These are phyloP conservation scores for Bombus haemorrhoidalis DNA, from an alignment of 1,140 invertebrate genomes.

Conservation along the genomic window DNA sequence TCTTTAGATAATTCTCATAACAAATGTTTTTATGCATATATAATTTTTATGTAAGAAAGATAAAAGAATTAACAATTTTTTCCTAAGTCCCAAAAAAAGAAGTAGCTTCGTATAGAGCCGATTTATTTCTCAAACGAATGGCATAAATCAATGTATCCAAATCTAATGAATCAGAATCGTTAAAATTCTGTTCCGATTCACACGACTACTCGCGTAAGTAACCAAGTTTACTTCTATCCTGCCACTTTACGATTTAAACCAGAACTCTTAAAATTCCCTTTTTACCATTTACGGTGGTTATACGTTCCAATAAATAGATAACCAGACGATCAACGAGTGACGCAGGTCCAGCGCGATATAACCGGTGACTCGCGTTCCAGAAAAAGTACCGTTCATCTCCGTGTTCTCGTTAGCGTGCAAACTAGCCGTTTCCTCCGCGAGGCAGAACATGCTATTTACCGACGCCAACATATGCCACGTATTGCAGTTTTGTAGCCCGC, in stretches of 20 bases:
- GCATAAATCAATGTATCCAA: neutral
- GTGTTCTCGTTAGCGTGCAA: neutral
- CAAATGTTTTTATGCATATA: neutral
- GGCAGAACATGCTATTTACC: neutral
- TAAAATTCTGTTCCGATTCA: neutral
- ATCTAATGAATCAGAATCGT: neutral
- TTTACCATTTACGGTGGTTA: neutral
- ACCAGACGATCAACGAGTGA: neutral
- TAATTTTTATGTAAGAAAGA: neutral
- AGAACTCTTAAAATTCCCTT: neutral
- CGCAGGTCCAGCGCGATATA: neutral
- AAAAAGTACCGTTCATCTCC: constrained; percentile 11
- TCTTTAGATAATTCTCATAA: no score
- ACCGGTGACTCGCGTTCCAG: neutral
- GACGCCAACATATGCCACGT: neutral
- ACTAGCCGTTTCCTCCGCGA: neutral
- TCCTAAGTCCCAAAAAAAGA: neutral
- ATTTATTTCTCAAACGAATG: neutral
- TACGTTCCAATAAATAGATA: neutral
- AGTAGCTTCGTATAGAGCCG: no score
- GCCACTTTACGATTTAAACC: neutral
- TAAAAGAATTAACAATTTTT: neutral
- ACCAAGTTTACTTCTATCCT: neutral
- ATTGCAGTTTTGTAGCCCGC: no score
- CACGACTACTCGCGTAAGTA: neutral